Evolutionary conservation across 2,888 invertebrate genomes (phyloP).

Genomic region (Scrobipalpa costella): DNA sequence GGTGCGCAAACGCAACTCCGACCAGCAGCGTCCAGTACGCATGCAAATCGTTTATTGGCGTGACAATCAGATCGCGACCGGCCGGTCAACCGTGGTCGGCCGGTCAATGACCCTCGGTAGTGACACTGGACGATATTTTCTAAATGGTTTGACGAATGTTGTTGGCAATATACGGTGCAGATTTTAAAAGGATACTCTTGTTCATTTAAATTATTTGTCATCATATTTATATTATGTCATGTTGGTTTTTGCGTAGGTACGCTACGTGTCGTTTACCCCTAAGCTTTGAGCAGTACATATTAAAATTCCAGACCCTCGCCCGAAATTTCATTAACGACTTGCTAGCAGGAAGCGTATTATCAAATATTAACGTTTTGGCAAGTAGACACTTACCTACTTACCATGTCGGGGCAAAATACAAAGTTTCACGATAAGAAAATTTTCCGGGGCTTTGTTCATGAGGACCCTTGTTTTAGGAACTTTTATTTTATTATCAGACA

Average conservation of each 20-base stretch:
- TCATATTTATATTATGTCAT: too few relatives aligned
- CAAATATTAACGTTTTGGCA: constrained; percentile 47
- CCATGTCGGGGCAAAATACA: constrained; percentile 34
- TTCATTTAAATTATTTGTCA: too few relatives aligned
- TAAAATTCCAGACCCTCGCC: constrained; percentile 40
- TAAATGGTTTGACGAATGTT: neutral
- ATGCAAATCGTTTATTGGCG: constrained; percentile 76
- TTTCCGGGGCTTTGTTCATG: constrained; percentile 36
- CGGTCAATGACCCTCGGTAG: constrained; percentile 65
- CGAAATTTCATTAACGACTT: constrained; percentile 42
- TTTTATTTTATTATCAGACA: constrained; percentile 40
- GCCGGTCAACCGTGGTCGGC: constrained; percentile 67
- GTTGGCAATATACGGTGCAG: too few relatives aligned
- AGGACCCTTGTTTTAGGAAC: constrained; percentile 35
- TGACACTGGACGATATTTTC: constrained; percentile 47
- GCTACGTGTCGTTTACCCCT: neutral
- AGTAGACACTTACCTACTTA: constrained; percentile 48
- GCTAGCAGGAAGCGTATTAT: constrained; percentile 39
- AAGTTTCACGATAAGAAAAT: constrained; percentile 45
- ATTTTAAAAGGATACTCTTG: too few relatives aligned
- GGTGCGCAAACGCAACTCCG: constrained; percentile 62
- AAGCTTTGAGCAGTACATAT: constrained; percentile 26
- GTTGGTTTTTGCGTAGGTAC: too few relatives aligned
- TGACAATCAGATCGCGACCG: constrained; percentile 77
- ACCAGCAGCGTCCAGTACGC: constrained; percentile 47